These are phyloP conservation scores for Papilio xuthus DNA, from an alignment of 1,140 invertebrate genomes.

Conservation along the genomic window DNA sequence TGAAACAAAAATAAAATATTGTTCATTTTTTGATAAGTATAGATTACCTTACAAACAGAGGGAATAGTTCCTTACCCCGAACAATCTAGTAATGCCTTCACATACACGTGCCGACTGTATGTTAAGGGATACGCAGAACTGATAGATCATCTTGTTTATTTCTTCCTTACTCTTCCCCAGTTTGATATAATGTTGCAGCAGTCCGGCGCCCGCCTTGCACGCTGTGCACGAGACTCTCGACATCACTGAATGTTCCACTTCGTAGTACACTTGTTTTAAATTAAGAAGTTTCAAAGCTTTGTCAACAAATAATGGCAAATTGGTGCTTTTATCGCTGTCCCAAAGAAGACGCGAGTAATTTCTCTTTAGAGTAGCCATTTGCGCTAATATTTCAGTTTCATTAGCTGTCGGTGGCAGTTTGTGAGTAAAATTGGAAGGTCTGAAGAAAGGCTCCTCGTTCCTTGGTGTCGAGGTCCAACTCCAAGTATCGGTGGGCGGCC, in stretches of 20 bases:
- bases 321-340: slow-evolving; percentile 86
- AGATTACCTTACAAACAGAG: slow-evolving; percentile 26
- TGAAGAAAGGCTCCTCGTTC: slow-evolving; percentile 80
- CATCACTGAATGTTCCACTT: slow-evolving; percentile 95
- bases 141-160: slow-evolving; percentile 92
- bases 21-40: slow-evolving; percentile 15
- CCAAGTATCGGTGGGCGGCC: slow-evolving; percentile 81
- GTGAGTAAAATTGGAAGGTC: slow-evolving; percentile 80
- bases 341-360: slow-evolving; percentile 86
- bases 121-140: slow-evolving; percentile 92
- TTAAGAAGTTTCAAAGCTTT: slow-evolving; percentile 91
- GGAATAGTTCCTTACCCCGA: slow-evolving; percentile 84
- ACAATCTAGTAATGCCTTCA: slow-evolving; percentile 91
- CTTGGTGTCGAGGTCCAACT: slow-evolving; percentile 77
- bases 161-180: slow-evolving; percentile 91
- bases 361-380: slow-evolving; percentile 76
- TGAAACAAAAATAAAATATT: slow-evolving; percentile 66
- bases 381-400: slow-evolving; percentile 81
- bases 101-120: slow-evolving; percentile 93
- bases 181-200: slow-evolving; percentile 93
- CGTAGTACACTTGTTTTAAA: slow-evolving; percentile 89
- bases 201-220: slow-evolving; percentile 92
- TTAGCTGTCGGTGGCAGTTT: slow-evolving; percentile 76
- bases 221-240: slow-evolving; percentile 95
- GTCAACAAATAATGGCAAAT: slow-evolving; percentile 89